Evolutionary conservation across 2,797 vertebrate species (phyloP).

Genomic region (Gymnocypris eckloni): DNA sequence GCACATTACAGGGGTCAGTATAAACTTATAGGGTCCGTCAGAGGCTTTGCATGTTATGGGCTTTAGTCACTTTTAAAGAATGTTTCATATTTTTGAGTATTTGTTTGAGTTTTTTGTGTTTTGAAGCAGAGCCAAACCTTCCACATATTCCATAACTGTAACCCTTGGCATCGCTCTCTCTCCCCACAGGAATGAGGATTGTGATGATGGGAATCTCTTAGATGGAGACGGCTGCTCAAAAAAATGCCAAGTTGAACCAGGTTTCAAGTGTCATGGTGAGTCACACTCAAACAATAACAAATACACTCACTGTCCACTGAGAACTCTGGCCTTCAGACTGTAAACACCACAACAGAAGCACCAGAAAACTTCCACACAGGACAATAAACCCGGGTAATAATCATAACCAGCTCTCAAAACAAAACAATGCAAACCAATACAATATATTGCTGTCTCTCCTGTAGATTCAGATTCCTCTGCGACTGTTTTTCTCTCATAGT

Average conservation of each 20-base stretch:
- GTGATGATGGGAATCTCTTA: slow-evolving; percentile 90
- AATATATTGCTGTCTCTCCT: slow-evolving; percentile 16
- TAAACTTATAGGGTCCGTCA: neutral
- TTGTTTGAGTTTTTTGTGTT: slow-evolving; percentile 35
- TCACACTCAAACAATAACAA: slow-evolving; percentile 37
- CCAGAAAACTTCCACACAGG: slow-evolving; percentile 14
- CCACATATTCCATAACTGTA: slow-evolving; percentile 26
- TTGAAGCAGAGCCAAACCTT: slow-evolving; percentile 32
- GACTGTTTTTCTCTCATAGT: neutral
- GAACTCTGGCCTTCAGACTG: slow-evolving; percentile 57
- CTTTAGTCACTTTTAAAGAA: slow-evolving; percentile 4
- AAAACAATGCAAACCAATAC: neutral
- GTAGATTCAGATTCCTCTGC: neutral
- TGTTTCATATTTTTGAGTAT: slow-evolving; percentile 23
- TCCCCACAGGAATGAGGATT: slow-evolving; percentile 84
- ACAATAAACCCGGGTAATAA: slow-evolving; percentile 33
- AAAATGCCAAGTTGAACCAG: slow-evolving; percentile 84
- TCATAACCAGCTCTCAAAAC: slow-evolving; percentile 40
- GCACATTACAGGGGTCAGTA: slow-evolving; percentile 83
- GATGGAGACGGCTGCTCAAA: slow-evolving; percentile 94
- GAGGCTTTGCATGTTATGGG: slow-evolving; percentile 3
- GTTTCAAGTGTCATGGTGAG: slow-evolving; percentile 91
- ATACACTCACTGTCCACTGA: slow-evolving; percentile 13
- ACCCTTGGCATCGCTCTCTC: slow-evolving; percentile 9
- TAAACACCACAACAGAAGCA: slow-evolving; percentile 33